Evolutionary conservation across 2,797 vertebrate species (phyloP).

Genomic region (Helicolenus hilgendorfi): DNA sequence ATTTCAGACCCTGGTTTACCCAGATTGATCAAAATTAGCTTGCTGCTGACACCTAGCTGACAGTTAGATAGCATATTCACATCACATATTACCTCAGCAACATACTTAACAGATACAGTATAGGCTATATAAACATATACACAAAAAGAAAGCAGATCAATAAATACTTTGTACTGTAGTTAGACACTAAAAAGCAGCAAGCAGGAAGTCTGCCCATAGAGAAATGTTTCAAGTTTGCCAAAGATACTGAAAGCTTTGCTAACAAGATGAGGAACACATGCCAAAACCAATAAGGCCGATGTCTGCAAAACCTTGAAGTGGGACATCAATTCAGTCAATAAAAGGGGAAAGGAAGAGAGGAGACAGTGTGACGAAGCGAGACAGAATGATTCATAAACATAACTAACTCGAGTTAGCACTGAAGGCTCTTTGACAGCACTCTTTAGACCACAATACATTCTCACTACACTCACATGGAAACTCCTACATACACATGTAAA

Average conservation of each 20-base stretch:
- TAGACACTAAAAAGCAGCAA: background rate
- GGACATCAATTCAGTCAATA: slow-evolving; percentile 5
- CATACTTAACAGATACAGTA: background rate
- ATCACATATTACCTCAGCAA: background rate
- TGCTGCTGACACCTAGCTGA: background rate
- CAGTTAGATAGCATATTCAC: background rate
- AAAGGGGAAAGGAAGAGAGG: background rate
- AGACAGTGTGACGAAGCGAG: background rate
- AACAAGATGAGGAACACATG: slow-evolving; percentile 3
- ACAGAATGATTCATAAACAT: background rate
- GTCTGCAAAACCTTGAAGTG: slow-evolving; percentile 13
- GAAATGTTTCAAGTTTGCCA: background rate
- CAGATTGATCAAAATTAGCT: background rate
- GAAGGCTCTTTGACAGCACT: background rate
- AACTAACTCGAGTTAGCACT: background rate
- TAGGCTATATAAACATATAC: too few species aligned
- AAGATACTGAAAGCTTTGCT: background rate
- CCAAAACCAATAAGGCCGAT: slow-evolving; percentile 8
- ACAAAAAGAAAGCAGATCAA: background rate
- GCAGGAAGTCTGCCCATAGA: background rate
- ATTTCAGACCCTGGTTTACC: background rate
- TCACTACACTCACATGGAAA: background rate
- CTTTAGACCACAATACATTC: background rate
- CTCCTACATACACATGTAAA: background rate
- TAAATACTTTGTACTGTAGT: background rate